These are phyloP conservation scores for Tipula unca DNA, from an alignment of 2,888 invertebrate species.

Conservation along the genomic window DNA sequence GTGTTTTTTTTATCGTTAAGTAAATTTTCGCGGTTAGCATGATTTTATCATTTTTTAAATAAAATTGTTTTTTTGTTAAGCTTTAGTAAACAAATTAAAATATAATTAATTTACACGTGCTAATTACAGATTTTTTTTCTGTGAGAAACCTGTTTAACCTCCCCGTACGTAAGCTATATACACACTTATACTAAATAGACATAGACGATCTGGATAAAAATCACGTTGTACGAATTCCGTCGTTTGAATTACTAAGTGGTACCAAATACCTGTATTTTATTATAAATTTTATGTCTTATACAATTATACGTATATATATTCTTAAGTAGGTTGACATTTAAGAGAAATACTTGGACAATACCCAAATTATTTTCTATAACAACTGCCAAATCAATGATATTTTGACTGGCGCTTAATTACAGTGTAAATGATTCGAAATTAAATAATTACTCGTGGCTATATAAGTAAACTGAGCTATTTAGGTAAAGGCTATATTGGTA, in stretches of 20 bases:
- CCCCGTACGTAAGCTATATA: neutral
- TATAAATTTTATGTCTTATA: neutral
- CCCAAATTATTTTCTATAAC: neutral
- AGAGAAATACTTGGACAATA: neutral
- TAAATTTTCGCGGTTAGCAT: neutral
- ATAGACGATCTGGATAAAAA: neutral
- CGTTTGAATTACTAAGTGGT: too few relatives aligned
- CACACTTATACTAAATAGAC: neutral
- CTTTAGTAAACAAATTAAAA: neutral
- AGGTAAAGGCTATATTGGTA: neutral
- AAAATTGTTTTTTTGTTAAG: neutral
- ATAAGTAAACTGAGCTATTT: neutral
- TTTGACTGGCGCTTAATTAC: neutral
- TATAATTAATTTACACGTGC: neutral
- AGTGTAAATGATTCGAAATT: neutral
- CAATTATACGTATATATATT: too few relatives aligned
- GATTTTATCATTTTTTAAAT: neutral
- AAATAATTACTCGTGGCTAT: neutral
- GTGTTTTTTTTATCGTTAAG: neutral
- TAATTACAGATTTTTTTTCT: neutral
- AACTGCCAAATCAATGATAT: neutral
- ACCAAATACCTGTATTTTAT: neutral
- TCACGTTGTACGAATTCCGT: too few relatives aligned
- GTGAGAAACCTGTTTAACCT: neutral
- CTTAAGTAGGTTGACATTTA: neutral